Base-by-base conservation (phyloP, 2,888 invertebrate species). In the Gandaritis pyraliata region DNA sequence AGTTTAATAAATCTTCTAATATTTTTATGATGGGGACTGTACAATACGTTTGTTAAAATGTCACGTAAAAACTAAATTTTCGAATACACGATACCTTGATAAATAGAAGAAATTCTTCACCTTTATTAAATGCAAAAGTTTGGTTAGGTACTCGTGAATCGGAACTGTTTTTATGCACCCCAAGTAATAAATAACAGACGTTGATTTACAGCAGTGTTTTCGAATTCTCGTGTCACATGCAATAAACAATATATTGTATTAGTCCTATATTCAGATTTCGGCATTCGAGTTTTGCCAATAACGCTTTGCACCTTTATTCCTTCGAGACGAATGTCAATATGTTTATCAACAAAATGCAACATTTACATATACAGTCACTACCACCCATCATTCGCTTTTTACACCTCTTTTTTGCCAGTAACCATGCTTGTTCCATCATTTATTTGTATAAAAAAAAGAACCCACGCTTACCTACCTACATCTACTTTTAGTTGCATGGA, bases 121-220 rank as follows among this genome's bases (percentile, higher is more conserved):
- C 15, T 15, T 4, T n/a, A 39, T 15, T 15, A 15, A 15, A 6
- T 8, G 41, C 43, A 43, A 16, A 43, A 16, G 16, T 43, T 43
- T 10, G 36, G 45, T 45, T 46, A 53, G n/a, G n/a, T 36, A 18
- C 47, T 33, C 48, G 46, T 29, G 38, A 30, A 39, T 39, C 10
- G 39, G 13, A 49, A 23, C 56, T 56, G 46, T 48, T 52, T 53
- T 48, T 49, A 53, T 45, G 49, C 61, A 49, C 52, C 23, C 57
- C n/a, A 18, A 18, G 57, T 39, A 53, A 62, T 62, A 58, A 62
- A 58, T 57, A 53, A 53, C 52, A n/a, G 13, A 30, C 29, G 2
- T 30, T 58, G 57, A 62, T 57, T 57, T 57, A 62, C 48, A 45
- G 49, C 45, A 39, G 52, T 62, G 57, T 62, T 62, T 57, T 61